Base-by-base conservation (phyloP, 1,140 invertebrate species). In the Drosophila mayri region DNA sequence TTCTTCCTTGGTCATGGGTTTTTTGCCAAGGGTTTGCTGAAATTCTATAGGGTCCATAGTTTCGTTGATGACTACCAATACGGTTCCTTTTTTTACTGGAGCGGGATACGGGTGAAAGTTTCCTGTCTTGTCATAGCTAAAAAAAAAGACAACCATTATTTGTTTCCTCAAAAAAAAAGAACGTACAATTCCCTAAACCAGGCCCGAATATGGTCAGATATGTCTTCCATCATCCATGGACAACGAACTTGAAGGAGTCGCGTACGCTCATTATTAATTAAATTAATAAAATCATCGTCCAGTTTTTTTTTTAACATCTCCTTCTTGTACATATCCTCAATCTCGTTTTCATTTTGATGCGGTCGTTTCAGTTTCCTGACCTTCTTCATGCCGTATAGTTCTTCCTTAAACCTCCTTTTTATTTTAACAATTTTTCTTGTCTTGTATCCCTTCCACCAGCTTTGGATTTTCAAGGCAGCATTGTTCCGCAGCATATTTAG, bases 211-310 rank as follows among this genome's bases (percentile, higher is more conserved):
- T 96, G 95, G 59, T 94, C 94, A 3, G 94, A 94, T 66, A 96
- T 95, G 79, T 96, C 95, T 78, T 96, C 95, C 93, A 95, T 94
- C 43, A 96, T 91, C 60, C 94, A 93, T 2, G 94, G 94, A 55
- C 93, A 93, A 57, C 94, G 92, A 4, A 94, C 88, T 87, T 93
- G 93, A 44, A 95, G 75, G 12, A 96, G 93, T 60, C 94, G 93
- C 3, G 92, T 83, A 68, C 94, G 93, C 91, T 96, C 95, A 58
- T 94, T 94, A 14, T 93, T 68, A 57, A 93, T 94, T n/a, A 93
- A 85, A 60, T 94, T 76, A 28, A 94, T 60, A 74, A 94, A 95
- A 32, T 94, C 92, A 44, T 93, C 91, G 30, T 94, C 93, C 32
- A 92, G 72, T 37, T 81, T 75, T 40, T 49, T 61, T 20, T 88